Percentiles rank a stretch among this genome's conserved stretches.
phyloP scores from a whole-genome alignment of 1,140 invertebrate species.

The Heliconius hewitsoni region DNA sequence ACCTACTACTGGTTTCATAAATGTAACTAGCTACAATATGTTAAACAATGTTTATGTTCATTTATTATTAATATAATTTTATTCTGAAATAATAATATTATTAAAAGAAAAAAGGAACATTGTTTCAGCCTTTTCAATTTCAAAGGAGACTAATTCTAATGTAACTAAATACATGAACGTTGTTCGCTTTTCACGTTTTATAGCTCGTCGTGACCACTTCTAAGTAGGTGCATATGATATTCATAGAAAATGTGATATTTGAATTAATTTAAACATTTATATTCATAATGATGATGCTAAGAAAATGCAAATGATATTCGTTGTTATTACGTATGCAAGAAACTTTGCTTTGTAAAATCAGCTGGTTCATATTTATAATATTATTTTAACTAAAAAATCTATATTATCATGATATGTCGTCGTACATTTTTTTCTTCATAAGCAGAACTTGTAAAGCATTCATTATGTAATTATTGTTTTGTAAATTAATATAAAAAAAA shows the following conservation, averaged over 20 bases:
- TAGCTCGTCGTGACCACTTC: conserved; percentile 19
- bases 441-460: neutral
- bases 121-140: neutral
- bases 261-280: conserved; percentile 43
- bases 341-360: conserved; percentile 19
- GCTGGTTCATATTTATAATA: conserved; percentile 2
- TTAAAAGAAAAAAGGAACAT: neutral
- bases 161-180: neutral
- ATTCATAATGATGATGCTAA: conserved; percentile 41
- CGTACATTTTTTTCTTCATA: neutral
- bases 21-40: neutral
- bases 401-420: neutral
- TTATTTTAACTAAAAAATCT: neutral
- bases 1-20: conserved; percentile 10
- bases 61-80: too few relatives aligned
- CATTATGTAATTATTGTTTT: neutral
- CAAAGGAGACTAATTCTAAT: neutral
- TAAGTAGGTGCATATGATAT: conserved; percentile 32
- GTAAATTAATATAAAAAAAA: neutral
- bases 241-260: conserved; percentile 37
- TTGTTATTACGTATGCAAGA: conserved; percentile 18
- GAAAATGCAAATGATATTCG: conserved; percentile 35
- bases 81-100: neutral
- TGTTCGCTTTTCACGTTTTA: conserved; percentile 18
- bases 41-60: neutral